These are phyloP conservation scores for Drosophila merina DNA, from an alignment of 2,888 invertebrate species.

Conservation along the genomic window DNA sequence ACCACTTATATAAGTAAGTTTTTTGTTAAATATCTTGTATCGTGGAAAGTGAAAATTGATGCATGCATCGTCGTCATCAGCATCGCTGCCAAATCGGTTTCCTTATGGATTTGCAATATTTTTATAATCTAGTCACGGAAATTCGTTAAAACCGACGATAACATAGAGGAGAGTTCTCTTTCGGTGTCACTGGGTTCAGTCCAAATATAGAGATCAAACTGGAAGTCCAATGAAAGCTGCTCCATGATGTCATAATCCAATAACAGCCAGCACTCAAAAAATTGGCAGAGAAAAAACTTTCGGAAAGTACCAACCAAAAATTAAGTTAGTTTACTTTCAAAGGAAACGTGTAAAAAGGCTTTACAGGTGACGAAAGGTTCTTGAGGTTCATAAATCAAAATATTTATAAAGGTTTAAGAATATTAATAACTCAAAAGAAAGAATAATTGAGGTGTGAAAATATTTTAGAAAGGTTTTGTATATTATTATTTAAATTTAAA, in stretches of 20 bases:
- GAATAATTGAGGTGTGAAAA: neutral
- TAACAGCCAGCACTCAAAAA: conserved; percentile 32
- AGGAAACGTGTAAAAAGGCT: conserved; percentile 36
- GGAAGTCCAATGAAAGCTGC: conserved; percentile 17
- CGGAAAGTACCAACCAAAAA: conserved; percentile 47
- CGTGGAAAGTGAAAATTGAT: conserved; percentile 74
- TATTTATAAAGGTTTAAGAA: neutral
- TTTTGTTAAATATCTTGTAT: conserved; percentile 57
- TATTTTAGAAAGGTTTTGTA: neutral
- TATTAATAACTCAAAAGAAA: neutral
- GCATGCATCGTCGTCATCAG: conserved; percentile 55
- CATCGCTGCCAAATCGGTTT: conserved; percentile 58
- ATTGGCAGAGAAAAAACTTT: conserved; percentile 5
- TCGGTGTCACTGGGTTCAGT: neutral
- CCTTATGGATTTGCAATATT: conserved; percentile 78
- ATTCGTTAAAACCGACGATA: conserved; percentile 67
- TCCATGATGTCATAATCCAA: conserved; percentile 72
- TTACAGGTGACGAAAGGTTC: neutral
- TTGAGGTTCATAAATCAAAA: no score
- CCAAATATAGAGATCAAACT: conserved; percentile 13
- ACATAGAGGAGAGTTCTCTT: conserved; percentile 44
- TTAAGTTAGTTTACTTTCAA: conserved; percentile 67
- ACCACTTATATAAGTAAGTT: conserved; percentile 64
- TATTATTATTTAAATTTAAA: neutral
- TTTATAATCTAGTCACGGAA: conserved; percentile 77